phyloP scores from a whole-genome alignment of 1,140 invertebrate genomes.

The Bilobella aurantiaca region DNA sequence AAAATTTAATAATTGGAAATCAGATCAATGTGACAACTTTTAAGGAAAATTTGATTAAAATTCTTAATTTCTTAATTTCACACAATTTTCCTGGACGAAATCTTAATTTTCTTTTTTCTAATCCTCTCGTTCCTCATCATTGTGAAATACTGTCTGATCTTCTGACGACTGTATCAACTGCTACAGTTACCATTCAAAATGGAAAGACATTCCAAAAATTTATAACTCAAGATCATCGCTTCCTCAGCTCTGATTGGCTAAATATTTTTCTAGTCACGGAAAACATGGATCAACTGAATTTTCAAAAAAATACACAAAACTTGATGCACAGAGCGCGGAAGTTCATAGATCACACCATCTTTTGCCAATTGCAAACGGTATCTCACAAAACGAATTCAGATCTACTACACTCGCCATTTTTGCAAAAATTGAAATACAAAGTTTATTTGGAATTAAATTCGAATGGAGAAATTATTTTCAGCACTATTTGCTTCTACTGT shows the following conservation, averaged over 20 bases:
- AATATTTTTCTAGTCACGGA: neutral
- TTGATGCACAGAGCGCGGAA: neutral
- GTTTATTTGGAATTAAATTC: neutral
- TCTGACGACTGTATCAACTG: too few relatives aligned
- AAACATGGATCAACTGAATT: neutral
- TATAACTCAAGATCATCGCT: neutral
- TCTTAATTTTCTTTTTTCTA: too few relatives aligned
- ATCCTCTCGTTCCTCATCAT: too few relatives aligned
- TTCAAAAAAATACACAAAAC: neutral
- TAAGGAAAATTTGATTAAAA: too few relatives aligned
- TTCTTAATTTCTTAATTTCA: too few relatives aligned
- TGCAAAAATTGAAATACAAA: neutral
- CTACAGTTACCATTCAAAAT: neutral
- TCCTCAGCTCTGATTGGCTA: neutral
- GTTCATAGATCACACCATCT: neutral
- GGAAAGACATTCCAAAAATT: neutral
- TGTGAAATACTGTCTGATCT: too few relatives aligned
- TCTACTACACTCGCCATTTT: neutral
- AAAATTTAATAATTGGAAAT: too few relatives aligned
- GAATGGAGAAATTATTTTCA: neutral
- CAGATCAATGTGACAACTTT: too few relatives aligned
- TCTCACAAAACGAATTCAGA: neutral
- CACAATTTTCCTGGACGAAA: too few relatives aligned
- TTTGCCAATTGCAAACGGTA: neutral
- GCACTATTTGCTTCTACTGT: neutral